Evolutionary conservation across 2,888 invertebrate species (phyloP), one percentile per base, ranked within the genome.

Genomic region (Diadegma fenestrale): DNA sequence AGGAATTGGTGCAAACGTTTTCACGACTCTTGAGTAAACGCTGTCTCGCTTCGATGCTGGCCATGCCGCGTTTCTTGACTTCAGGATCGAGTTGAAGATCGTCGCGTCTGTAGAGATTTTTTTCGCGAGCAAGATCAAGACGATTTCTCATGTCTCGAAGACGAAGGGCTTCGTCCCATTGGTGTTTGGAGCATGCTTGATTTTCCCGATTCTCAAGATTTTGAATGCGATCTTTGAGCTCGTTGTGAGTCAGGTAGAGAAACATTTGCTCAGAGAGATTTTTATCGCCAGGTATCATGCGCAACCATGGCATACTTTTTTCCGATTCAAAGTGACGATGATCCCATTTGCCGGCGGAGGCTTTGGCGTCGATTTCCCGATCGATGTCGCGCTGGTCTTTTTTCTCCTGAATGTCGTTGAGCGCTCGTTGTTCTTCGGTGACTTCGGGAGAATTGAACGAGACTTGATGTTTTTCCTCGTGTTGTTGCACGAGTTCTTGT

Each of bases 101-200:
- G 6, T 88, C 87, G 19, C 90, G 90, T 19, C 90, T 88, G 68
- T 91, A 91, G 19, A 93, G 72, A 80, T 91, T 88, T 51, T 89
- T 91, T 69, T 92, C 93, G 10, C 91, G 89, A 4, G 89, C 86
- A 10, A 93, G 81, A 79, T 90, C 92, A 54, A 93, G 54, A n/a
- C 89, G 88, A 80, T 93, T 93, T 58, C 89, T 89, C 93, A 93
- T 93, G 63, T 93, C 93, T 14, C 93, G 86, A 0, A 93, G 84
- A n/a, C 93, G 89, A 8, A 93, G 72, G 0, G 93, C 93, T 14
- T 93, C 93, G 77, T 91, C 90, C 92, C 93, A 93, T 19, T 85
- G 88, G 5, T 92, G 92, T 19, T 90, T 91, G 12, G 84, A 87
- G 71, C 90, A 91, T 4, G 92, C 93, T 22, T 90, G 89, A 43